phyloP scores from a whole-genome alignment of 2,888 invertebrate species.

The Pseudoips prasinana region DNA sequence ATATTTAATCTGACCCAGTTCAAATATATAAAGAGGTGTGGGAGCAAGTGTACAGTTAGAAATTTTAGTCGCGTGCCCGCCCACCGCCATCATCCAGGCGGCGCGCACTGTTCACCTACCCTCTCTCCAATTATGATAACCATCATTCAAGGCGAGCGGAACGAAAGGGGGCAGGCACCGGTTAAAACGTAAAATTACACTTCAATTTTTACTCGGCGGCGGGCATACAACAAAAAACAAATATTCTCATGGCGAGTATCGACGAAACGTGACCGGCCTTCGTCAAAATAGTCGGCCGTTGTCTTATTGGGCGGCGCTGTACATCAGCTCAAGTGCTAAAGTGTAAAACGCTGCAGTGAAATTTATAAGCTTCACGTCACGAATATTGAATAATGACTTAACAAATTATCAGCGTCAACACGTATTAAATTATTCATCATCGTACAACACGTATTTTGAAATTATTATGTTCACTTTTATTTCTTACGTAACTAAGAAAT shows the following conservation, averaged over 20 bases:
- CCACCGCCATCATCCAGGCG: slow-evolving; percentile 61
- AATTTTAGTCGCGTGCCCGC: slow-evolving; percentile 60
- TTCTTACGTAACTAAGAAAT: slow-evolving; percentile 20
- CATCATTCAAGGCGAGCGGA: slow-evolving; percentile 81
- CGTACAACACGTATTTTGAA: slow-evolving; percentile 34
- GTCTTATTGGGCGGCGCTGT: slow-evolving; percentile 76
- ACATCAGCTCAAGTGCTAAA: slow-evolving; percentile 76
- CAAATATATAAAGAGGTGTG: slow-evolving; percentile 7
- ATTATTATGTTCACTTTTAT: slow-evolving; percentile 33
- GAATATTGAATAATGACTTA: slow-evolving; percentile 76
- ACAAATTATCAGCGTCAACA: slow-evolving; percentile 64
- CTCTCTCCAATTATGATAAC: slow-evolving; percentile 81
- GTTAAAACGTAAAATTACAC: slow-evolving; percentile 81
- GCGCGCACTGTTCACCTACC: slow-evolving; percentile 68
- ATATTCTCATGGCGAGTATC: slow-evolving; percentile 81
- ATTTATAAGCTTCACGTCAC: slow-evolving; percentile 75
- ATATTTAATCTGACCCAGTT: slow-evolving; percentile 22
- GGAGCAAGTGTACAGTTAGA: slow-evolving; percentile 35
- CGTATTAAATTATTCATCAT: slow-evolving; percentile 51
- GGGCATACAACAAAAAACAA: slow-evolving; percentile 79
- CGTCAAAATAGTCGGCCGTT: slow-evolving; percentile 79
- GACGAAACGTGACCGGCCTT: slow-evolving; percentile 81
- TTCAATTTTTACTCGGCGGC: slow-evolving; percentile 77
- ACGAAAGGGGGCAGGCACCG: slow-evolving; percentile 80
- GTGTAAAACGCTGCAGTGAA: slow-evolving; percentile 78